Conservation (phyloP, 30 jellyfish, hydroid and myxozoan species). For the Pseudorhiza aurosa region DNA sequence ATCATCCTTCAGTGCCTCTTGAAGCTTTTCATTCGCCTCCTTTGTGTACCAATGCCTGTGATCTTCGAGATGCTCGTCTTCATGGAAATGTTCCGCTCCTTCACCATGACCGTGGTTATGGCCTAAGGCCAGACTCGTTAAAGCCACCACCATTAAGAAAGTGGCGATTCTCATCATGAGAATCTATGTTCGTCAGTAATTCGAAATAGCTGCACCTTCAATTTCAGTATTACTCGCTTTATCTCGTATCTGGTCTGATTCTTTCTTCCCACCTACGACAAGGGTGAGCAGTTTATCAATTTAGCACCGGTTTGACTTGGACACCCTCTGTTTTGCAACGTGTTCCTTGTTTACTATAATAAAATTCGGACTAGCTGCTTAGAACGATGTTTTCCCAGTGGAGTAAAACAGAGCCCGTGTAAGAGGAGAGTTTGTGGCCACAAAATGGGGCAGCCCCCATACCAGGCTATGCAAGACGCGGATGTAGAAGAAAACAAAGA, state of each 20-base stretch:
- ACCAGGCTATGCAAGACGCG: too few relatives aligned
- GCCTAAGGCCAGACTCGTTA: constrained; percentile 4
- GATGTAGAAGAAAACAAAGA: too few relatives aligned
- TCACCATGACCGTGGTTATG: constrained; percentile 42
- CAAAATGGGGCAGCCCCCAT: too few relatives aligned
- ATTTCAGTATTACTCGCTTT: too few relatives aligned
- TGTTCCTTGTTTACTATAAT: constrained; percentile 1
- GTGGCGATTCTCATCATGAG: too few relatives aligned
- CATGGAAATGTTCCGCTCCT: constrained; percentile 69
- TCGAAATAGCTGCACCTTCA: too few relatives aligned
- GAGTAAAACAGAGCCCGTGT: too few relatives aligned
- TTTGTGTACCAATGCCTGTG: constrained; percentile 87
- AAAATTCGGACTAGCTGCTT: constrained; percentile 27
- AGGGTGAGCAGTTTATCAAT: not conserved
- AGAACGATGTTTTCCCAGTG: too few relatives aligned
- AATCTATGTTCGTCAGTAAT: too few relatives aligned
- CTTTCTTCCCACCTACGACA: constrained; percentile 2
- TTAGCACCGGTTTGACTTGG: constrained; percentile 10
- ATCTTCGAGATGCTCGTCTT: constrained; percentile 66
- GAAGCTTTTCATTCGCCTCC: constrained; percentile 73
- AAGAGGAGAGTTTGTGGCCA: too few relatives aligned
- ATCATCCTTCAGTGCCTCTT: constrained; percentile 35
- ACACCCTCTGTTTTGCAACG: constrained; percentile 49
- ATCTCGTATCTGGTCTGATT: too few relatives aligned
- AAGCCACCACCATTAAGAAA: not conserved